Percentiles rank a stretch among this genome's conserved stretches.
Evolutionary conservation across 2,888 invertebrate genomes (phyloP).

Genomic region (Aplocera efformata): DNA sequence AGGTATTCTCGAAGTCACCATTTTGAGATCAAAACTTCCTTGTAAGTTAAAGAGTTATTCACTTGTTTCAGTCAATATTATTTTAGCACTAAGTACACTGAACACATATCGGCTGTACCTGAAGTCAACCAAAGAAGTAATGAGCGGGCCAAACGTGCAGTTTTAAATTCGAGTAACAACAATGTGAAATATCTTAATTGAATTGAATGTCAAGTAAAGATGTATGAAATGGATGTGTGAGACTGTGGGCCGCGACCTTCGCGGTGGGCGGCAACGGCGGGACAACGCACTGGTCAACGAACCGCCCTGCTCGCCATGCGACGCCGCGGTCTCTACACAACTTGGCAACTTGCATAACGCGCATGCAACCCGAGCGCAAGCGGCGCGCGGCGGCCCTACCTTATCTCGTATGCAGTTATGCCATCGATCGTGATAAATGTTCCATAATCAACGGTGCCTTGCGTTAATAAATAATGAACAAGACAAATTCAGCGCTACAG

Average conservation of each 20-base stretch:
- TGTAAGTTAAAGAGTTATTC: conserved; percentile 42
- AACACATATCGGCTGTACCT: conserved; percentile 78
- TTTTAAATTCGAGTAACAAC: conserved; percentile 2
- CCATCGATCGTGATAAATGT: conserved; percentile 29
- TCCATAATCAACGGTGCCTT: conserved; percentile 31
- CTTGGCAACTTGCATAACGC: conserved; percentile 68
- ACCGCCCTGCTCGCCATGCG: conserved; percentile 60
- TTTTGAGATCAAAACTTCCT: conserved; percentile 79
- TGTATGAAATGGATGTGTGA: conserved; percentile 46
- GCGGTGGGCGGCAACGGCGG: conserved; percentile 71
- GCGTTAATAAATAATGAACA: conserved; percentile 34
- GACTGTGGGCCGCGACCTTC: conserved; percentile 72
- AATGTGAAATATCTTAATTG: conserved; percentile 1
- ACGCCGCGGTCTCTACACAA: conserved; percentile 37
- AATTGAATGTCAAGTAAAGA: conserved; percentile 19
- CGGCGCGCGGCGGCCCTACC: conserved; percentile 39
- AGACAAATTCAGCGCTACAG: conserved; percentile 36
- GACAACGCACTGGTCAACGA: conserved; percentile 79
- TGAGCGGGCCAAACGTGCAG: conserved; percentile 44
- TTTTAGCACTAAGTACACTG: conserved; percentile 69
- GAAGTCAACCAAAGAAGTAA: conserved; percentile 39
- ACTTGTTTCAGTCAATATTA: conserved; percentile 45
- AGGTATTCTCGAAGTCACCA: conserved; percentile 83
- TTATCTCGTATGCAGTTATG: conserved; percentile 60
- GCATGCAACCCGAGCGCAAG: conserved; percentile 37